Evolutionary conservation across 2,797 vertebrate species (phyloP), one percentile per base, ranked within the genome.

Genomic region (Clarias fuscus): DNA sequence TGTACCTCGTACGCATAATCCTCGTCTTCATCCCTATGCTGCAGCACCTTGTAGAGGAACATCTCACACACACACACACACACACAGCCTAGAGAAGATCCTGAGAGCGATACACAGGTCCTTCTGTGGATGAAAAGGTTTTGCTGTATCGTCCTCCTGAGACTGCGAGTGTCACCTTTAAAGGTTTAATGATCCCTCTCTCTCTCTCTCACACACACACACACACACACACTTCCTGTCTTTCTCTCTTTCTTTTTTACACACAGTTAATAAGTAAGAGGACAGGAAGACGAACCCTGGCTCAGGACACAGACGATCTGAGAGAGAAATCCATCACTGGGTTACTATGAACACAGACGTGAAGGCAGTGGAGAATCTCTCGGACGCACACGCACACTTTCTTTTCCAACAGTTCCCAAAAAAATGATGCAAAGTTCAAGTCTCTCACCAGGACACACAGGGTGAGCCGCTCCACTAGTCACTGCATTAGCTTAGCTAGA

Each of bases 21-120:
- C 72, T 37, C 33, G 2, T 95, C 95, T 88, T 96, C 95, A 92
- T 95, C 94, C 92, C 93, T 90, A 91, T 94, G 93, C 92, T 93
- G 94, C 93, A 96, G 94, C 88, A 94, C 93, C 92, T 94, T 93
- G 92, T 96, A 96, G 88, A 95, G 93, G 90, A 96, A 96, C 95
- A 96, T 96, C 88, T 91, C 93, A 87, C 93, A 85, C 90, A 82
- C 77, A 59, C 71, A 24, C 76, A 24, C 77, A 5, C 56, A 7
- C 77, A 40, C 56, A 22, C 30, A 78, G 56, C 3, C 30, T 4
- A 5, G 1, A 22, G 5, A 6, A 14, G 13, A 79, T 30, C 58
- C 58, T 40, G 37, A 59, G 76, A 78, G 27, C 4, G 10, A 18
- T 61, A 59, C 17, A 18, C 11, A 8, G 33, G 11, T 80, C 13